These are phyloP conservation scores for Sus cebifrons DNA, from an alignment of 2,797 vertebrate species.

Conservation along the genomic window DNA sequence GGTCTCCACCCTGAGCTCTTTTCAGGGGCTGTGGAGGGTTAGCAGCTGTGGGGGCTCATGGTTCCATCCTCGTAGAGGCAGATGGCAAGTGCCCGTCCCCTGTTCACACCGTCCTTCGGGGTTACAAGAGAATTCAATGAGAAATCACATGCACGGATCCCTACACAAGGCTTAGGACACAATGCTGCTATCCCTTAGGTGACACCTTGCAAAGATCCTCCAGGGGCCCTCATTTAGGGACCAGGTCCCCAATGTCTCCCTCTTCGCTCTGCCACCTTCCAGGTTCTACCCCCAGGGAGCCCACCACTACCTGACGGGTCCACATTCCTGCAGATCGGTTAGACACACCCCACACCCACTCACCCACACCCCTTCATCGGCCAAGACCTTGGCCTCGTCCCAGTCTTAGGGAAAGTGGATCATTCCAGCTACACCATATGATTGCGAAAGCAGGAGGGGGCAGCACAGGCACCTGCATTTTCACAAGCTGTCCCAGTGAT, in stretches of 20 bases:
- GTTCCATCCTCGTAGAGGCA: too few relatives aligned
- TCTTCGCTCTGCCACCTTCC: background rate
- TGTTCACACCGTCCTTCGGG: fast-evolving
- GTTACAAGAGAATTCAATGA: background rate
- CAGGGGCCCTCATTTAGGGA: background rate
- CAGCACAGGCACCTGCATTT: fast-evolving
- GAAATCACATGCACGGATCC: background rate
- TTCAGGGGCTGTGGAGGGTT: too few relatives aligned
- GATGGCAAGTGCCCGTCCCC: too few relatives aligned
- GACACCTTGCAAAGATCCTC: background rate
- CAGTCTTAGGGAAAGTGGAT: fast-evolving
- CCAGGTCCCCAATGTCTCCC: background rate
- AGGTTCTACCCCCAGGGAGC: background rate
- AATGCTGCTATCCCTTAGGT: fast-evolving
- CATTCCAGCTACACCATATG: background rate
- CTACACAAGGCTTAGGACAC: background rate
- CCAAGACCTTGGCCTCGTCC: background rate
- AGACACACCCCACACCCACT: fast-evolving
- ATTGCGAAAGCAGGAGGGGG: background rate
- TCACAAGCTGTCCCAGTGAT: background rate
- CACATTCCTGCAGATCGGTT: background rate
- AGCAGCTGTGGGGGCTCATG: too few relatives aligned
- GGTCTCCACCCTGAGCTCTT: too few relatives aligned
- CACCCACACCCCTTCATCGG: fast-evolving
- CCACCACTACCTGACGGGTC: background rate